Conservation (phyloP, 2,113 vertebrate species). For the Cathartes aura region DNA sequence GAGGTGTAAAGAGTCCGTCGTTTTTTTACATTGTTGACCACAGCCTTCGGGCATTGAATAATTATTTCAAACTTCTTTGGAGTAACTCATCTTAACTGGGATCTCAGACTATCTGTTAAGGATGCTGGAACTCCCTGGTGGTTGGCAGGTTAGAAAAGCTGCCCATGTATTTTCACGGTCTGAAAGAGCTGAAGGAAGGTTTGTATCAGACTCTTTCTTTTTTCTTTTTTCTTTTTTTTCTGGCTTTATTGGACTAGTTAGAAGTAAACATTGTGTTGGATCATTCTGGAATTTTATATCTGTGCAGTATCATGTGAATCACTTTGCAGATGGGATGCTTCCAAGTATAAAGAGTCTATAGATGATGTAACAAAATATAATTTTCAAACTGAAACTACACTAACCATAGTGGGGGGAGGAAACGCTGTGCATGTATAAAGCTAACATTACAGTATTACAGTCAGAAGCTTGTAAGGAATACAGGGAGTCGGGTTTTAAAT, state of each 20-base stretch:
- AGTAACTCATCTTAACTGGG: background rate
- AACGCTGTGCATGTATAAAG: background rate
- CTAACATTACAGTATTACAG: background rate
- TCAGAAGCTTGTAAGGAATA: background rate
- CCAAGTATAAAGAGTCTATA: background rate
- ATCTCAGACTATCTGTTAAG: background rate
- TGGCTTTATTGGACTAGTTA: background rate
- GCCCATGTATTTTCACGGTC: background rate
- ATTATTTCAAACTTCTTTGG: background rate
- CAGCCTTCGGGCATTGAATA: background rate
- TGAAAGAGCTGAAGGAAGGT: background rate
- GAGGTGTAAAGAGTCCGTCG: background rate
- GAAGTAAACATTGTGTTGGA: background rate
- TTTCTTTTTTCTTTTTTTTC: background rate
- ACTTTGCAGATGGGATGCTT: background rate
- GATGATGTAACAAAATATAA: background rate
- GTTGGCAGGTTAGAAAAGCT: background rate
- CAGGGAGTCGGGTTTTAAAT: background rate
- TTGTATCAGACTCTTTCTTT: background rate
- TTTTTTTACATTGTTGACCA: background rate
- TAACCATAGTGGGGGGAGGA: background rate
- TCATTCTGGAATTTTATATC: background rate
- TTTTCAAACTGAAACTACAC: background rate
- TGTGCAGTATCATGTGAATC: background rate
- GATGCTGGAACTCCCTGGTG: background rate